phyloP scores from a whole-genome alignment of 2,888 invertebrate genomes.

The Diachrysia chrysitis region DNA sequence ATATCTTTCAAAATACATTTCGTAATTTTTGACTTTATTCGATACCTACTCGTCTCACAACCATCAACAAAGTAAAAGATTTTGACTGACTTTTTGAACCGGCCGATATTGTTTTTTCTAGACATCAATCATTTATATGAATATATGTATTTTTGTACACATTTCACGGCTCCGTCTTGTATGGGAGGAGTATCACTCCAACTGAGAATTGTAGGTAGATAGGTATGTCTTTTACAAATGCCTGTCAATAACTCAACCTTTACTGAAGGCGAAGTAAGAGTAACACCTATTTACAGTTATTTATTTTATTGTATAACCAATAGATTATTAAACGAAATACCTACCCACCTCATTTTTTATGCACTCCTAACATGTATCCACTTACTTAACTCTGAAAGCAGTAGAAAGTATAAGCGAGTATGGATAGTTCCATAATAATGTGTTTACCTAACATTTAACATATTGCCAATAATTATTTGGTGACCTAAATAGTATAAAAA shows the following conservation, averaged over 20 bases:
- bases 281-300: too few species aligned
- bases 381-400: too few species aligned
- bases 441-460: not conserved
- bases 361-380: too few species aligned
- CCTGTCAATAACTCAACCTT: too few species aligned
- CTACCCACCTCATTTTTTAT: too few species aligned
- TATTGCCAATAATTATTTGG: not conserved
- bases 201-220: not conserved
- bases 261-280: too few species aligned
- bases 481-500: not conserved
- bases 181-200: not conserved
- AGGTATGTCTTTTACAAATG: not conserved
- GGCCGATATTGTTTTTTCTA: not conserved
- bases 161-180: not conserved
- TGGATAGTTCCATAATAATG: not conserved
- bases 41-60: conserved; percentile 15
- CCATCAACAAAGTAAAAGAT: not conserved
- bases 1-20: conserved; percentile 32
- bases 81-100: not conserved
- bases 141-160: not conserved
- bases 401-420: too few species aligned
- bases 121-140: not conserved
- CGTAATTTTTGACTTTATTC: conserved; percentile 28
- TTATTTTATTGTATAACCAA: too few species aligned
- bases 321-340: too few species aligned